Percentiles rank a stretch among this genome's conserved stretches.
These are phyloP conservation scores for Todiramphus chloris DNA, from an alignment of 2,113 vertebrate genomes.

Conservation along the genomic window DNA sequence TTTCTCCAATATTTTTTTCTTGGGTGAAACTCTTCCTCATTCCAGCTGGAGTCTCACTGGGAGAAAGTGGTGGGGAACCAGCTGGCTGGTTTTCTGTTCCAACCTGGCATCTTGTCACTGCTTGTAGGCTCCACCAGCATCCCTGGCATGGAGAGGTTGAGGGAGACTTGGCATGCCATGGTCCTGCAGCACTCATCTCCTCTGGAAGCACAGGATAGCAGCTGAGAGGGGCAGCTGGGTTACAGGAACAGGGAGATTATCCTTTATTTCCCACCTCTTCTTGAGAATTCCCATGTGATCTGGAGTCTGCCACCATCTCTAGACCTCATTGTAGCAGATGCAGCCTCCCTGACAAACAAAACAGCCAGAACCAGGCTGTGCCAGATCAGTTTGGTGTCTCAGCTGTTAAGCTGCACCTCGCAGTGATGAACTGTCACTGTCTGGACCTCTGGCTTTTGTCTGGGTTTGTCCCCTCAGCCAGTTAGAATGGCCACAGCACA, in stretches of 20 bases:
- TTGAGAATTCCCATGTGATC: not conserved
- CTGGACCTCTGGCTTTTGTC: too few species aligned
- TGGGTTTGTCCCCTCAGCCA: too few species aligned
- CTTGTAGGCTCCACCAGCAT: not conserved
- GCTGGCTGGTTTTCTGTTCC: not conserved
- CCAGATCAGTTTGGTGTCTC: too few species aligned
- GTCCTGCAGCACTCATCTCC: not conserved
- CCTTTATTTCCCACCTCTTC: not conserved
- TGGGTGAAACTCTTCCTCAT: not conserved
- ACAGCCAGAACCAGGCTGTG: too few species aligned
- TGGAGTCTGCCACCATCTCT: not conserved
- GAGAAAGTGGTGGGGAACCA: not conserved
- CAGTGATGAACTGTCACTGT: too few species aligned
- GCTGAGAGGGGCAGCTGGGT: not conserved
- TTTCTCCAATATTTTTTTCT: not conserved
- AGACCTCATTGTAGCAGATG: not conserved
- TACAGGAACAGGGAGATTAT: not conserved
- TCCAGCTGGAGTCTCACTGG: not conserved
- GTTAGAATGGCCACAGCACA: too few species aligned
- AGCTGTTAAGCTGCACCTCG: too few species aligned
- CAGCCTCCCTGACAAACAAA: too few species aligned
- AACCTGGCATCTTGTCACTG: not conserved
- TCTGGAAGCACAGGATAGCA: not conserved
- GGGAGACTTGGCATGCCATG: not conserved
- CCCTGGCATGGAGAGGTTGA: not conserved